Evolutionary conservation across 1,140 invertebrate species (phyloP).

Genomic region (Pygmarrhopalites habei): DNA sequence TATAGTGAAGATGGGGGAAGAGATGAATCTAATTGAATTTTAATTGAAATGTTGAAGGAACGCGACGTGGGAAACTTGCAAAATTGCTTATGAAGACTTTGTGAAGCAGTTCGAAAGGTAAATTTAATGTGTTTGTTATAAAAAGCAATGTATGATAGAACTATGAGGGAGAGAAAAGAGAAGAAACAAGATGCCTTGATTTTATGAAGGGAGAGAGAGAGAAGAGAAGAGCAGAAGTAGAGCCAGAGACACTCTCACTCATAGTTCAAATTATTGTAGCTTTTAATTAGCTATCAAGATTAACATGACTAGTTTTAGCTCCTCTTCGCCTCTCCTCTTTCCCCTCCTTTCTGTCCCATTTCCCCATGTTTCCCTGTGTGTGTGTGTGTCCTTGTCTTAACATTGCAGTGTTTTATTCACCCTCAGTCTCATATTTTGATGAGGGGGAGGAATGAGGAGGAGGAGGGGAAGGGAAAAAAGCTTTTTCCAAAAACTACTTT

Average conservation of each 20-base stretch:
- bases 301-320: constrained; percentile 15
- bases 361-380: neutral
- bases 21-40: constrained; percentile 38
- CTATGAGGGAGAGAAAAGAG: constrained; percentile 1
- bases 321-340: neutral
- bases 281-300: constrained; percentile 32
- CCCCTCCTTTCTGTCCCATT: neutral
- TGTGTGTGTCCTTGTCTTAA: no score
- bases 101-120: constrained; percentile 85
- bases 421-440: no score
- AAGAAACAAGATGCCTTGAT: neutral
- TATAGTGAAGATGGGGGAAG: no score
- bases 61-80: constrained; percentile 87
- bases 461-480: neutral
- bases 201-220: neutral
- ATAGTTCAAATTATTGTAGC: constrained; percentile 25
- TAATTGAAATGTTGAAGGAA: constrained; percentile 56
- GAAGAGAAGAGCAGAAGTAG: no score
- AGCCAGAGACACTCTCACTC: no score
- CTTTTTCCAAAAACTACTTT: no score
- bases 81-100: constrained; percentile 85
- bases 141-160: constrained; percentile 9
- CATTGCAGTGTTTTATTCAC: no score
- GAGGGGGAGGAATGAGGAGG: neutral
- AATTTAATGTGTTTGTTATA: constrained; percentile 23